phyloP scores from a whole-genome alignment of 2,888 invertebrate genomes.

The Deroplatys truncata region DNA sequence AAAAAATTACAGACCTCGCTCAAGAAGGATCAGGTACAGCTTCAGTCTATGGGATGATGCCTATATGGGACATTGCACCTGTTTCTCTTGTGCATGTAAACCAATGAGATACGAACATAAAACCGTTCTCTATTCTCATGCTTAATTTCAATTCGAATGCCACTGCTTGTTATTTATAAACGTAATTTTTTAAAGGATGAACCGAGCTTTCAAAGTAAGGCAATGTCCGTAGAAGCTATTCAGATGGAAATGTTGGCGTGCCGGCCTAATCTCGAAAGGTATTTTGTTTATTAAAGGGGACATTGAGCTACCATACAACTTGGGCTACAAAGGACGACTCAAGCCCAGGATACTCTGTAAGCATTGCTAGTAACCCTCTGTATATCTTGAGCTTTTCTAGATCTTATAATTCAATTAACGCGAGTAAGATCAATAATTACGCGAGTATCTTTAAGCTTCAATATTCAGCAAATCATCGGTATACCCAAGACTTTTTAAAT shows the following conservation, averaged over 20 bases:
- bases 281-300: background rate
- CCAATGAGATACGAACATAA: background rate
- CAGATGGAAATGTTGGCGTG: background rate
- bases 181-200: background rate
- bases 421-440: too few relatives aligned
- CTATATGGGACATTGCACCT: background rate
- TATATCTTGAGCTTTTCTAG: too few relatives aligned
- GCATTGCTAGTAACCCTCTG: too few relatives aligned
- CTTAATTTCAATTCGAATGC: background rate
- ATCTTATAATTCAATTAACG: too few relatives aligned
- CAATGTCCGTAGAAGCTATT: background rate
- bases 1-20: background rate
- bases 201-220: background rate
- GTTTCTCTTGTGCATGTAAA: background rate
- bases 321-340: too few relatives aligned
- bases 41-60: too few relatives aligned
- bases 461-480: too few relatives aligned
- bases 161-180: background rate
- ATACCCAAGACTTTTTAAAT: too few relatives aligned
- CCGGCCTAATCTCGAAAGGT: background rate
- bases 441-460: too few relatives aligned
- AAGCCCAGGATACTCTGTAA: too few relatives aligned
- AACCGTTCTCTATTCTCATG: background rate
- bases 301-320: background rate
- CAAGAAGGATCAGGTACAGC: background rate